Evolutionary conservation across 2,888 invertebrate genomes (phyloP), one percentile per base, ranked within the genome.

Genomic region (Conistra vaccinii): DNA sequence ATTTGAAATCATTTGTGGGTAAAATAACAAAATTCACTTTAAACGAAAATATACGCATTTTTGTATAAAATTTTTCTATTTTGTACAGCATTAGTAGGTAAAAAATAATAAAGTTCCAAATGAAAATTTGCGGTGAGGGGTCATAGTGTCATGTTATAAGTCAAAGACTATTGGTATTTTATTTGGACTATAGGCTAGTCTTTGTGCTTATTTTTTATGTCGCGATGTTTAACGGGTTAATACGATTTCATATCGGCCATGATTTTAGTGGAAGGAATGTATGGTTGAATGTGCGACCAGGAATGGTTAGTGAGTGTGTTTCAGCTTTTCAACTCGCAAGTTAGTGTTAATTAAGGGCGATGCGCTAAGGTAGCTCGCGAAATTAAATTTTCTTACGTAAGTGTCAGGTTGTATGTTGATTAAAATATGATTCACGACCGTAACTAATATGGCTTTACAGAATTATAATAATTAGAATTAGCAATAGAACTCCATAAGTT

Each of bases 291-390:
- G 71, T 45, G 29, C 57, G 45, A 58, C 57, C 69, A 35, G 69
- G 6, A 29, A n/a, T 58, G 57, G 45, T 58, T 20, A 32, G 39
- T 35, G 23, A 35, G 53, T 35, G 45, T 62, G 57, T n/a, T 60
- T 69, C 84, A 73, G 80, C 71, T 78, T 72, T 23, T 63, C 55
- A 68, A 61, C 51, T 62, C 48, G 53, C 69, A 69, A 66, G 61
- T 29, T 80, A 66, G 57, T 65, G 60, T 57, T 51, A n/a, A n/a
- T n/a, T 35, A 48, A 23, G 9, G 48, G 48, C 23, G 23, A 48
- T 48, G 48, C 48, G 48, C 2, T 23, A 48, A 20, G 6, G 6
- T 48, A 48, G 48, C 35, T 14, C n/a, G 12, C 60, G 32, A 61
- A 12, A 32, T 23, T 57, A 29, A 20, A 29, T 20, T 29, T 58